phyloP scores from a whole-genome alignment of 2,888 invertebrate genomes.

The Lepetodrilus schrolli region DNA sequence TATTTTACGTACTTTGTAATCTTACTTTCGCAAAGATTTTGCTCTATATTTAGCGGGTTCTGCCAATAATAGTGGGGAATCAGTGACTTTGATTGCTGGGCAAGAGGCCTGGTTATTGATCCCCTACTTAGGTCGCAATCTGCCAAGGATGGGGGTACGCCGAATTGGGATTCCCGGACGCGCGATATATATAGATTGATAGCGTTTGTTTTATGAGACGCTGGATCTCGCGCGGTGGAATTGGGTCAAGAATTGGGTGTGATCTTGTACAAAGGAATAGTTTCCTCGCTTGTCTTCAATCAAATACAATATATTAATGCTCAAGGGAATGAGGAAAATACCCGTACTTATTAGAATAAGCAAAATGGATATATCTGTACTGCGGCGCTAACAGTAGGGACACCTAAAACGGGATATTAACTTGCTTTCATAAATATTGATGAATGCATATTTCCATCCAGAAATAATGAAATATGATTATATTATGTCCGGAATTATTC shows the following conservation, averaged over 20 bases:
- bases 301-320: neutral
- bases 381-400: too few relatives aligned
- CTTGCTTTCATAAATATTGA: too few relatives aligned
- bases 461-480: too few relatives aligned
- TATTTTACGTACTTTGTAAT: conserved; percentile 34
- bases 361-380: too few relatives aligned
- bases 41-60: conserved; percentile 34
- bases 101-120: neutral
- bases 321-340: too few relatives aligned
- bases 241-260: conserved; percentile 22
- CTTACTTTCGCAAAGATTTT: conserved; percentile 33
- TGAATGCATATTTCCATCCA: too few relatives aligned
- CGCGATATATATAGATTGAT: neutral
- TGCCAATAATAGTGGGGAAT: neutral
- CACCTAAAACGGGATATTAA: too few relatives aligned
- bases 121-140: neutral
- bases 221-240: conserved; percentile 5
- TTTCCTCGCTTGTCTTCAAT: neutral
- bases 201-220: neutral
- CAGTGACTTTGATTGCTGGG: neutral
- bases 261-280: neutral
- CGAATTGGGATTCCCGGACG: neutral
- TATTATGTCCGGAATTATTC: too few relatives aligned
- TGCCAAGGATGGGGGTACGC: neutral
- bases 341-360: too few relatives aligned